Conservation (phyloP, 2,113 vertebrate genomes). For the Alaudala cheleensis region DNA sequence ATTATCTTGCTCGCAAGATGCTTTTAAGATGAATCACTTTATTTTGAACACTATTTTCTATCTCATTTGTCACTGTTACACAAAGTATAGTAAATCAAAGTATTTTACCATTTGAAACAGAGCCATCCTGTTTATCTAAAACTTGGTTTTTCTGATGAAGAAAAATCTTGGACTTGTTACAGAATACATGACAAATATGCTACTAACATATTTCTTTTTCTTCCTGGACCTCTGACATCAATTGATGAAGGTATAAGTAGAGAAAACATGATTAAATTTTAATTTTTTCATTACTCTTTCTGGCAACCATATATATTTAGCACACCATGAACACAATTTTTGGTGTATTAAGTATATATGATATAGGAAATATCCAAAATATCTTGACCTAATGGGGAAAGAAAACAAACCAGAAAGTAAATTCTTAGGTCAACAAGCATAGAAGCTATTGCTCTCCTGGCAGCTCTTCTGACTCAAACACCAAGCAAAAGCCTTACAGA, state of each 20-base stretch:
- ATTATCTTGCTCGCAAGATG: no score
- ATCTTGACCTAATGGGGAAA: neutral
- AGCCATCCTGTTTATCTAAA: neutral
- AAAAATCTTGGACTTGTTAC: neutral
- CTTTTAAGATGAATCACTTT: neutral
- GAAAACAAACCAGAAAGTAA: neutral
- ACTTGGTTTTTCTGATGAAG: neutral
- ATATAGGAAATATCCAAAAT: neutral
- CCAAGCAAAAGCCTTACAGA: neutral
- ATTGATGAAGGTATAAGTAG: neutral
- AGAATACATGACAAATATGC: neutral
- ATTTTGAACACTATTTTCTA: neutral
- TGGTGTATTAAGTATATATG: neutral
- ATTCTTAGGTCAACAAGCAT: neutral
- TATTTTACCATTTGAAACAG: neutral
- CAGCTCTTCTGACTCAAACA: neutral
- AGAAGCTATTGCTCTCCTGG: neutral
- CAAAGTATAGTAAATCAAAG: neutral
- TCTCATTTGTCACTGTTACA: neutral
- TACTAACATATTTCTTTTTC: neutral
- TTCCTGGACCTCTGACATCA: neutral
- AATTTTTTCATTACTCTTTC: neutral
- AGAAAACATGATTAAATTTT: neutral
- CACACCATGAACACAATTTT: fast-evolving
- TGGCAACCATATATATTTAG: neutral